Percentiles rank a stretch among this genome's conserved stretches.
Conservation (phyloP, 2,113 vertebrate genomes). For the Poeciliopsis prolifica region DNA sequence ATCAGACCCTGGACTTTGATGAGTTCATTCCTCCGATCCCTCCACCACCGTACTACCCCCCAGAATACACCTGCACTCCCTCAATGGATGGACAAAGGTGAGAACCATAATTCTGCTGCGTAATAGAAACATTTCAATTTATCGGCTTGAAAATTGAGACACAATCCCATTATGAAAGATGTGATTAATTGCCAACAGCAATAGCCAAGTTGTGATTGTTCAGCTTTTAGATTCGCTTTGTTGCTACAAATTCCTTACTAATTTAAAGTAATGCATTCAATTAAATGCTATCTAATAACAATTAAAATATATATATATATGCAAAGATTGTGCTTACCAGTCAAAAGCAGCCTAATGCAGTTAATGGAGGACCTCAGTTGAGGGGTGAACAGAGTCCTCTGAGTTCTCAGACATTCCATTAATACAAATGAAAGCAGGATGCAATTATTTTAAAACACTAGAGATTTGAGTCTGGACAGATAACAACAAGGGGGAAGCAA, state of each 20-base stretch:
- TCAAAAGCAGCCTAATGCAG: not conserved
- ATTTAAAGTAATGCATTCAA: not conserved
- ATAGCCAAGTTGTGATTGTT: not conserved
- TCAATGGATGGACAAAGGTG: constrained; percentile 89
- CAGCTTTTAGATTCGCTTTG: not conserved
- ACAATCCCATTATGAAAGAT: not conserved
- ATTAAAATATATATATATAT: not conserved
- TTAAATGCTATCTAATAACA: not conserved
- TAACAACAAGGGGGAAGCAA: not conserved
- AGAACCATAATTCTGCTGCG: not conserved
- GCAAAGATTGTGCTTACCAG: not conserved
- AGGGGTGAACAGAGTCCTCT: not conserved
- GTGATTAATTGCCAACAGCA: not conserved
- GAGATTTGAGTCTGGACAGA: not conserved
- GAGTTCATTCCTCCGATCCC: constrained; percentile 97
- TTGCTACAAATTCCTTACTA: not conserved
- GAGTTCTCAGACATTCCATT: not conserved
- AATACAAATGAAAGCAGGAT: not conserved
- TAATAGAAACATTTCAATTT: not conserved
- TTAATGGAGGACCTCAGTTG: not conserved
- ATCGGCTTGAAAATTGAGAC: not conserved
- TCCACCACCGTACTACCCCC: constrained; percentile 96
- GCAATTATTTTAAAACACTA: not conserved
- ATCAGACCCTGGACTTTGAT: constrained; percentile 95
- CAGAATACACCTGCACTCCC: constrained; percentile 94